Evolutionary conservation across 2,888 invertebrate species (phyloP).

Genomic region (Xylota segnis): DNA sequence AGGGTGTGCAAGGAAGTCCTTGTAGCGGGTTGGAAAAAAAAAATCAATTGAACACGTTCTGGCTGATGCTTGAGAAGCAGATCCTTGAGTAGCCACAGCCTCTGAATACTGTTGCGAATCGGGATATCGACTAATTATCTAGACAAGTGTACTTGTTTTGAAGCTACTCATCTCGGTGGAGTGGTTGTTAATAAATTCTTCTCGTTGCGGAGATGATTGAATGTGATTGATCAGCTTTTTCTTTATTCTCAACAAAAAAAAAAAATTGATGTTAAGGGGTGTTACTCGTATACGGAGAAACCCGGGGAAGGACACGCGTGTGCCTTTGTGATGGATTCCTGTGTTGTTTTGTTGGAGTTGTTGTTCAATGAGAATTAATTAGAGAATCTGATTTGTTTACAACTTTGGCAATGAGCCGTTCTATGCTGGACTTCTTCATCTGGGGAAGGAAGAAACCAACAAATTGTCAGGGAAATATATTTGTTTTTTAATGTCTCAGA

Average conservation of each 20-base stretch:
- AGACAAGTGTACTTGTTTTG: conserved; percentile 62
- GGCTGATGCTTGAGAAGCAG: conserved; percentile 56
- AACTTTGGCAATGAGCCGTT: too few species aligned
- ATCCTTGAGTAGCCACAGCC: conserved; percentile 64
- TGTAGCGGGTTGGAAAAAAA: conserved; percentile 58
- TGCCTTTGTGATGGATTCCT: background rate
- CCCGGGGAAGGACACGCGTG: background rate
- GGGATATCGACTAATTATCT: conserved; percentile 71
- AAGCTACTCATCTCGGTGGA: conserved; percentile 51
- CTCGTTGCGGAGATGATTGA: conserved; percentile 48
- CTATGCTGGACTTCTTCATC: too few species aligned
- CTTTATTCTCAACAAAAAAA: too few species aligned
- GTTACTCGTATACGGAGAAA: background rate
- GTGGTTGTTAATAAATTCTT: conserved; percentile 64
- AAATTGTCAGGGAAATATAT: too few species aligned
- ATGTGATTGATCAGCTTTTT: conserved; percentile 72
- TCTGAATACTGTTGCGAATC: conserved; percentile 27
- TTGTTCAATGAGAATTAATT: background rate
- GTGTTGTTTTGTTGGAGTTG: background rate
- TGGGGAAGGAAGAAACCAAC: too few species aligned
- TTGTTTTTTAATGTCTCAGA: too few species aligned
- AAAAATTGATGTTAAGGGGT: background rate
- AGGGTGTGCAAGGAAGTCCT: conserved; percentile 27
- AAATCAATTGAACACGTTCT: conserved; percentile 76
- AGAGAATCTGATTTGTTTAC: background rate